Conservation (phyloP, 2,888 invertebrate species). For the Portevinia maculata region DNA sequence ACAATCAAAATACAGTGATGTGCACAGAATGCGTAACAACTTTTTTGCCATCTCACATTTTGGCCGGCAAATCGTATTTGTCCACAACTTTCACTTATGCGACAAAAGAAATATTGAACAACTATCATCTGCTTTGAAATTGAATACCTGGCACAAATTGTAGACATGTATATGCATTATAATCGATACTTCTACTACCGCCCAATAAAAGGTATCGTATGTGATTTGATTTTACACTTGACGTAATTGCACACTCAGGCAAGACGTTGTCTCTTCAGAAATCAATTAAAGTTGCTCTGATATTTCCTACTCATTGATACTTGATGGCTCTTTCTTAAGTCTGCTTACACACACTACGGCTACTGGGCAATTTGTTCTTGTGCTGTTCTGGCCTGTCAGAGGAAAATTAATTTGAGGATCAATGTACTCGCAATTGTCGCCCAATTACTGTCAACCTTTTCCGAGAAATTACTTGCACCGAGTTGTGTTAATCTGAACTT, state of each 20-base stretch:
- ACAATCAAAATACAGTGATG: slow-evolving; percentile 13
- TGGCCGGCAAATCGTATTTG: not conserved
- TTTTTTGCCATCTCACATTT: slow-evolving; percentile 6
- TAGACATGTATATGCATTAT: not conserved
- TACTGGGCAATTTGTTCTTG: slow-evolving; percentile 16
- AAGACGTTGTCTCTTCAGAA: slow-evolving; percentile 33
- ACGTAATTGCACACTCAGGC: slow-evolving; percentile 14
- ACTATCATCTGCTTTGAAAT: slow-evolving; percentile 10
- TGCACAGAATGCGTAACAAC: slow-evolving; percentile 38
- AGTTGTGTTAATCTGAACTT: slow-evolving; percentile 44
- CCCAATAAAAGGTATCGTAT: not conserved
- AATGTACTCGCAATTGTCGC: slow-evolving; percentile 52
- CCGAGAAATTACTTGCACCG: not conserved
- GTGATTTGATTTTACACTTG: slow-evolving; percentile 21
- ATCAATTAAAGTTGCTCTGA: slow-evolving; percentile 25
- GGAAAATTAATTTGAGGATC: slow-evolving; percentile 32
- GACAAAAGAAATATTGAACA: not conserved
- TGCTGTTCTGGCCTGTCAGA: slow-evolving; percentile 33
- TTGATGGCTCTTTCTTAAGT: slow-evolving; percentile 33
- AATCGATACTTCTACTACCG: not conserved
- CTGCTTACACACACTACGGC: slow-evolving; percentile 20
- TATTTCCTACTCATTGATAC: slow-evolving; percentile 37
- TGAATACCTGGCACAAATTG: not conserved
- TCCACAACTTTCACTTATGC: slow-evolving; percentile 54
- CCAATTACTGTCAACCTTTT: slow-evolving; percentile 59